These are phyloP conservation scores for Melanostoma mellinum DNA, from an alignment of 2,888 invertebrate genomes.

Conservation along the genomic window DNA sequence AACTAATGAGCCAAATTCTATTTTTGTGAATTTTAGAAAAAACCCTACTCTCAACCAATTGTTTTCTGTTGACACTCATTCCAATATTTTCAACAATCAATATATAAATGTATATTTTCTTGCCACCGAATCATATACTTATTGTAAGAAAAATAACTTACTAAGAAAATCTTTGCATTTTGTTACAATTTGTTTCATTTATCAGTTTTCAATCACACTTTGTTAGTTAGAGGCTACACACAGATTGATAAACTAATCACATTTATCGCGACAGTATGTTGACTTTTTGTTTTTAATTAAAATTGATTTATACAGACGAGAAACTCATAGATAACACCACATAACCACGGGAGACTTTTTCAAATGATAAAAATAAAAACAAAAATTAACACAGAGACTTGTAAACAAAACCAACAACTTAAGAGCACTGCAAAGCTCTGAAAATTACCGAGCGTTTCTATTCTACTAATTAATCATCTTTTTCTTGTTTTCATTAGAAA, in stretches of 20 bases:
- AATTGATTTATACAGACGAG: slow-evolving; percentile 3
- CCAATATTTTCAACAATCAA: background rate
- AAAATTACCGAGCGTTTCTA: slow-evolving; percentile 29
- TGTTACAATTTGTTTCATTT: slow-evolving; percentile 10
- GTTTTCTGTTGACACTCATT: background rate
- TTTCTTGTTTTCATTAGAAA: slow-evolving; percentile 2
- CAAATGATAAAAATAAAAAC: slow-evolving; percentile 16
- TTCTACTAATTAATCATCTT: background rate
- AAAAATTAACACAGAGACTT: slow-evolving; percentile 26
- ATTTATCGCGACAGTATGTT: slow-evolving; percentile 28
- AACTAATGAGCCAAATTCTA: no score
- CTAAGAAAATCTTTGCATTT: slow-evolving; percentile 63
- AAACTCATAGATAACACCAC: slow-evolving; percentile 32
- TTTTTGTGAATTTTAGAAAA: no score
- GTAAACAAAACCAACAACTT: slow-evolving; percentile 31
- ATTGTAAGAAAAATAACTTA: slow-evolving; percentile 29
- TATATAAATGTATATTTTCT: background rate
- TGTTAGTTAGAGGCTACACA: background rate
- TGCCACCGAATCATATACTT: slow-evolving; percentile 29
- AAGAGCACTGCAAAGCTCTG: slow-evolving; percentile 26
- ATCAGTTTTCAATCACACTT: slow-evolving; percentile 12
- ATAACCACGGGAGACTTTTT: slow-evolving; percentile 29
- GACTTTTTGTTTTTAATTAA: slow-evolving; percentile 9
- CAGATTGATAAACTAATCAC: slow-evolving; percentile 1
- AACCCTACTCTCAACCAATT: no score